Percentiles rank a stretch among this genome's conserved stretches.
These are phyloP conservation scores for Sycophaga agraensis DNA, from an alignment of 1,140 invertebrate species.

Conservation along the genomic window DNA sequence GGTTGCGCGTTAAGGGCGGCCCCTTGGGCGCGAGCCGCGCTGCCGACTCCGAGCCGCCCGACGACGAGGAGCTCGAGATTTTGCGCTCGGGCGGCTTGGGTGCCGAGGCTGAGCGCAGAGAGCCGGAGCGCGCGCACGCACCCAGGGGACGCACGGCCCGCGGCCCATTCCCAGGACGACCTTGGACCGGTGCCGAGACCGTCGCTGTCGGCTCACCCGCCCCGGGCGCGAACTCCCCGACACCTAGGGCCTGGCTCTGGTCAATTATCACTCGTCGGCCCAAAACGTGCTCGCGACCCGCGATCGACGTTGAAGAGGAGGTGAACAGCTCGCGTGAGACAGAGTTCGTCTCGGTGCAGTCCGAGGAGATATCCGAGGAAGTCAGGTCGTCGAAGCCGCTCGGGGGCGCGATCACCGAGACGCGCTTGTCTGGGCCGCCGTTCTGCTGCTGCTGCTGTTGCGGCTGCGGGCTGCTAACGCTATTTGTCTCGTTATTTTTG, in stretches of 20 bases:
- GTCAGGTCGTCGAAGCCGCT: constrained; percentile 50
- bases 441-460: not conserved
- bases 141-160: too few species aligned
- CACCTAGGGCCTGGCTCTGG: constrained; percentile 43
- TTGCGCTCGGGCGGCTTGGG: constrained; percentile 40
- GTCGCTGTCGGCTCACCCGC: constrained; percentile 14
- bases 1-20: not conserved
- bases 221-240: constrained; percentile 15
- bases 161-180: too few species aligned
- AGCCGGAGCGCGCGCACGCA: constrained; percentile 30
- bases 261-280: constrained; percentile 47
- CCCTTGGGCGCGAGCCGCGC: not conserved
- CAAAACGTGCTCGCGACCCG: constrained; percentile 33
- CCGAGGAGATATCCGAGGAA: constrained; percentile 44
- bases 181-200: too few species aligned
- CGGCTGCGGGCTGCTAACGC: not conserved
- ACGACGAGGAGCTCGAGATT: constrained; percentile 17
- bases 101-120: constrained; percentile 38
- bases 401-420: constrained; percentile 55
- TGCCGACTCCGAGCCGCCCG: not conserved
- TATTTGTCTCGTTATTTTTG: not conserved
- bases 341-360: constrained; percentile 49
- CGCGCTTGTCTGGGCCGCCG: constrained; percentile 24
- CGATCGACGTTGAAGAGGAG: constrained; percentile 36
- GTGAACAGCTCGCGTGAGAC: constrained; percentile 36